Evolutionary conservation across 2,113 vertebrate genomes (phyloP).

Genomic region (Tinamus guttatus): DNA sequence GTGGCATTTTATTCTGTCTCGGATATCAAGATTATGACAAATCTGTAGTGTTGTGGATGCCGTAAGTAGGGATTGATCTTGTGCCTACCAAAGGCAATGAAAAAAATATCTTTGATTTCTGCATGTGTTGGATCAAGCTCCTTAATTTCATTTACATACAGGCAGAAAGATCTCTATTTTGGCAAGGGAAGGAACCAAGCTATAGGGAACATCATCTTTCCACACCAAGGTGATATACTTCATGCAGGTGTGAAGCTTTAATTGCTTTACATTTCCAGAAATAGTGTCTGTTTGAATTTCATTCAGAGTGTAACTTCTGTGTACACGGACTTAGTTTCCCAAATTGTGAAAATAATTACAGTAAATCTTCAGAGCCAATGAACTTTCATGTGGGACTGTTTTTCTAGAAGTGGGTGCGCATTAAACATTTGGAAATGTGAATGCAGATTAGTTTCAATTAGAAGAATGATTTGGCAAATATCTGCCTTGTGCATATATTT

Average conservation of each 20-base stretch:
- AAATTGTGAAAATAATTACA: not conserved
- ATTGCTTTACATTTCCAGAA: not conserved
- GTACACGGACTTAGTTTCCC: not conserved
- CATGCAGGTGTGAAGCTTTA: not conserved
- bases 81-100: not conserved
- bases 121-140: not conserved
- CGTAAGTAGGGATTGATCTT: not conserved
- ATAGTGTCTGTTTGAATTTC: not conserved
- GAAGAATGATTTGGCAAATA: not conserved
- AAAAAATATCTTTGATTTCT: slow-evolving; percentile 19
- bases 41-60: not conserved
- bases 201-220: not conserved
- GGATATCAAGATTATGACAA: not conserved
- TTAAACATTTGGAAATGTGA: not conserved
- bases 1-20: not conserved
- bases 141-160: slow-evolving; percentile 10
- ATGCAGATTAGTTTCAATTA: not conserved
- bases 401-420: not conserved
- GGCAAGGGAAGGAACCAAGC: not conserved
- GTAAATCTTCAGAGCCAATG: not conserved
- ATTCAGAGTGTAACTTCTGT: not conserved
- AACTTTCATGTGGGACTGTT: not conserved
- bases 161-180: not conserved
- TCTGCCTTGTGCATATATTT: not conserved
- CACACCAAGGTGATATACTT: not conserved